These are phyloP conservation scores for Elachura formosa DNA, from an alignment of 2,113 vertebrate genomes.

Conservation along the genomic window DNA sequence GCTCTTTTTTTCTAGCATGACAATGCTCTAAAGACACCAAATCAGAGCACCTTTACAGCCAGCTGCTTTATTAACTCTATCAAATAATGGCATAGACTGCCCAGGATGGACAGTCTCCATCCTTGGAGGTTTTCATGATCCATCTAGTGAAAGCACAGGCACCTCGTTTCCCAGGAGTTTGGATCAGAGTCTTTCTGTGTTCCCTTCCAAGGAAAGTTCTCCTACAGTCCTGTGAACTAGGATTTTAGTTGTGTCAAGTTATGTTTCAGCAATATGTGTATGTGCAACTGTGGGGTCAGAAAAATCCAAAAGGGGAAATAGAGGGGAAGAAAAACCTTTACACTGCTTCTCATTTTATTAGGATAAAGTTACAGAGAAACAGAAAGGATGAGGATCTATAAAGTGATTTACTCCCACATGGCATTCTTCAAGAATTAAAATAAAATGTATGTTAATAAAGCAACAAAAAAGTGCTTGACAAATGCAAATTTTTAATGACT, in stretches of 20 bases:
- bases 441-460: neutral
- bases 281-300: neutral
- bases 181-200: neutral
- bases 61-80: neutral
- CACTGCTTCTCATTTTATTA: neutral
- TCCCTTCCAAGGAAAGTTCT: neutral
- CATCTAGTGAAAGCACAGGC: neutral
- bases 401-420: neutral
- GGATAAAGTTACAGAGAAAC: neutral
- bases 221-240: neutral
- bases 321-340: neutral
- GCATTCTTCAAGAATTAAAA: neutral
- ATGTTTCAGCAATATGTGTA: neutral
- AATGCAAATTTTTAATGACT: neutral
- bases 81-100: neutral
- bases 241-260: neutral
- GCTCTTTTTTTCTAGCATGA: neutral
- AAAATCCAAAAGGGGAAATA: neutral
- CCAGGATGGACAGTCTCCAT: neutral
- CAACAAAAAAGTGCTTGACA: neutral
- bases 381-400: neutral
- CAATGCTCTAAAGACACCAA: neutral
- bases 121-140: neutral
- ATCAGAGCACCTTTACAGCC: neutral
- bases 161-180: neutral